Evolutionary conservation across 1,140 invertebrate genomes (phyloP), one percentile per base, ranked within the genome.

Genomic region (Tetramorium alpestre): DNA sequence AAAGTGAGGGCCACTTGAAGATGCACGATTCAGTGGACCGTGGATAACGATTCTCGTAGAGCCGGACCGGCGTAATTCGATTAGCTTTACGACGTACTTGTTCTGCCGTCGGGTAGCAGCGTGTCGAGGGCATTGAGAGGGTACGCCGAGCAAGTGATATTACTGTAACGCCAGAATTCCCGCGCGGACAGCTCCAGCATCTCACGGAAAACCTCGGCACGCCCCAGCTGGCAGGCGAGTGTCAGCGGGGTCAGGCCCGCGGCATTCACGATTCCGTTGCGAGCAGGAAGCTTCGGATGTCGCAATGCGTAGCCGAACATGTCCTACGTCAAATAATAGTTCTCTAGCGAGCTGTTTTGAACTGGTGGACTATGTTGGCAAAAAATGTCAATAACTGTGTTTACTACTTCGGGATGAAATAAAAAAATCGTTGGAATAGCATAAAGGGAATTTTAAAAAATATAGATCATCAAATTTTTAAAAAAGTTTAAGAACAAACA

Each of bases 131-230:
- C 98, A 95, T 99, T 99, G 2, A 99, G 95, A 0, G 99, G 99
- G 95, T 99, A 99, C 0, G 98, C 98, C 16, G 99, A 99, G 95
- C 99, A 99, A n/a, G 98, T 99, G 91, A 99, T 99, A 93, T 99
- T 99, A 91, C 98, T 99, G 95, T 99, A 99, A 58, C 99, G 96
- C 99, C 99, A 99, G 95, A 99, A 99, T 95, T 99, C 99, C 87
- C 98, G 96, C 84, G 98, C 98, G 72, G 98, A 98, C 13, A 99
- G 96, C 95, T 99, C 99, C 93, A 99, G 96, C 98, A 99, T 99
- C 96, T 99, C 99, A 88, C 98, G 97, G 95, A 99, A 99, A 87
- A 99, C 99, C 92, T 98, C 98, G 11, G 98, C 98, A 84, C 99
- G 96, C 70, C 99, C 99, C 72, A 99, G 96, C 95, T 99, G 98